Conservation (phyloP, 30 jellyfish, hydroid and myxozoan genomes). For the Turritopsis rubra region DNA sequence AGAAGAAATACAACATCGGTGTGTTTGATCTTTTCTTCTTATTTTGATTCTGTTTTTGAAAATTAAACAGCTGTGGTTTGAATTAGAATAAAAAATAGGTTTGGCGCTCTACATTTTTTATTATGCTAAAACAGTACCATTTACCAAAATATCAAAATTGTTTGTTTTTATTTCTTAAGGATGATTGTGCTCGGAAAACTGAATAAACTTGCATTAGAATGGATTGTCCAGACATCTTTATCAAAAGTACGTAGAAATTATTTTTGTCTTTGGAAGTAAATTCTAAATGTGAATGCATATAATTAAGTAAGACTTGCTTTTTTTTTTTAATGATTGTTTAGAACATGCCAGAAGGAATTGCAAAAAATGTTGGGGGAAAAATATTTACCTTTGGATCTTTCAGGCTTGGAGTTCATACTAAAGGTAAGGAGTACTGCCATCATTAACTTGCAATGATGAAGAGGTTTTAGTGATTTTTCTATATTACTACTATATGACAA, state of each 20-base stretch:
- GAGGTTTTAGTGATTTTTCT: no score
- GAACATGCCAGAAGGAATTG: constrained; percentile 96
- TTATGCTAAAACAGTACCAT: no score
- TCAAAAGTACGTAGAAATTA: constrained; percentile 42
- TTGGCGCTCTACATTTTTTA: no score
- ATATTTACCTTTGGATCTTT: constrained; percentile 96
- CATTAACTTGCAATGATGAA: no score
- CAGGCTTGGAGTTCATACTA: constrained; percentile 98
- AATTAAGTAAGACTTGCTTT: neutral
- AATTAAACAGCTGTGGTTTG: no score
- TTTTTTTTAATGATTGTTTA: neutral
- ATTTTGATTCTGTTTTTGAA: neutral
- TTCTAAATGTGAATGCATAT: neutral
- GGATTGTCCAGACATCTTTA: constrained; percentile 75
- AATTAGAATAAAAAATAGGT: no score
- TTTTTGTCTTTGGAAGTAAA: neutral
- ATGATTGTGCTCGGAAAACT: constrained; percentile 89
- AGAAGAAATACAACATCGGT: constrained; percentile 96
- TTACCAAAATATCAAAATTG: no score
- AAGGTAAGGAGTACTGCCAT: constrained; percentile 70
- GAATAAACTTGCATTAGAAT: constrained; percentile 79
- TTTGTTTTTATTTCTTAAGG: constrained; percentile 31
- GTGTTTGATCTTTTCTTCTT: no score
- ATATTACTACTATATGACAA: no score
- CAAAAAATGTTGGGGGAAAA: constrained; percentile 95